A percentile compares a stretch with the other conserved stretches of the same genome.
phyloP scores from a whole-genome alignment of 2,113 vertebrate genomes.

The Echinops telfairi region DNA sequence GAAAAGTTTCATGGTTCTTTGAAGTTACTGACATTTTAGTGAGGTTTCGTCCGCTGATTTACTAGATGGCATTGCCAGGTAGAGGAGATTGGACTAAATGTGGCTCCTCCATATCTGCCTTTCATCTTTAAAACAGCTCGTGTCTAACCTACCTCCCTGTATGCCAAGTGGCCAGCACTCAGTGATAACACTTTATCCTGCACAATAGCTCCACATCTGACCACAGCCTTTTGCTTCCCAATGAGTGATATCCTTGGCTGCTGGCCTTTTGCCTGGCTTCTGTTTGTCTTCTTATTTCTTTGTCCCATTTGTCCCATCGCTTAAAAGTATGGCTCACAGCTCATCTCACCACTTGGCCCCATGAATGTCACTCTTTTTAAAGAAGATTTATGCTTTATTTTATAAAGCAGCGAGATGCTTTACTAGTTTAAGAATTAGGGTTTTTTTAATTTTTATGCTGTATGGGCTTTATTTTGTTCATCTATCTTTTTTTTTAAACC shows the following conservation, averaged over 20 bases:
- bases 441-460: no score
- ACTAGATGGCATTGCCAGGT: not conserved
- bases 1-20: not conserved
- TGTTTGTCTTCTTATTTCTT: not conserved
- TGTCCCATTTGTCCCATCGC: not conserved
- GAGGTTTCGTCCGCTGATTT: not conserved
- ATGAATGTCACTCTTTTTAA: not conserved
- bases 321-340: not conserved
- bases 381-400: not conserved
- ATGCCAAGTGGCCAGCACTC: rapidly evolving
- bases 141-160: rapidly evolving
- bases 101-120: not conserved
- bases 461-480: no score
- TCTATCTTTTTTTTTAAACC: no score
- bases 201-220: not conserved
- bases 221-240: not conserved
- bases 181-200: rapidly evolving
- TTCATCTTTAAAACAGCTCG: not conserved
- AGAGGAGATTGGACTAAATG: not conserved
- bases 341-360: not conserved
- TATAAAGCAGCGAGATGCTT: not conserved
- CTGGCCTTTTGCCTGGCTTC: not conserved
- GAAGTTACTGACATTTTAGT: not conserved
- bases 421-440: conserved; percentile 29
- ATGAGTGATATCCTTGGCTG: not conserved